phyloP scores from a whole-genome alignment of 2,888 invertebrate species.

The Torymus tubicola region DNA sequence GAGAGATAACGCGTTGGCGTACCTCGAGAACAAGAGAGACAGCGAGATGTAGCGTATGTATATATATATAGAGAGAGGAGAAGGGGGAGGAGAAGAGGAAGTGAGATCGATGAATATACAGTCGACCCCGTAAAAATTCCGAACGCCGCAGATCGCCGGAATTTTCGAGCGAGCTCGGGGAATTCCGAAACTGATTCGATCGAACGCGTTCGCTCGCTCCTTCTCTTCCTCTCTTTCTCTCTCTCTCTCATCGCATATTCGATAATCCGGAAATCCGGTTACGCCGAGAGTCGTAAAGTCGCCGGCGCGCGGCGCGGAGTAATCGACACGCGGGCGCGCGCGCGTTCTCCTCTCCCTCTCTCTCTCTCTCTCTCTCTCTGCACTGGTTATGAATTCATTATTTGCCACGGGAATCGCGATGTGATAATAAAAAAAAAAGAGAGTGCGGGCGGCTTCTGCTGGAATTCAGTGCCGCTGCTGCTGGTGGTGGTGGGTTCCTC shows the following conservation, averaged over 20 bases:
- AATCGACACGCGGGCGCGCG: slow-evolving; percentile 18
- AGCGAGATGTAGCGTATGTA: neutral
- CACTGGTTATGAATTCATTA: slow-evolving; percentile 57
- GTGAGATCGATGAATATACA: slow-evolving; percentile 29
- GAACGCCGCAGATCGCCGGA: neutral
- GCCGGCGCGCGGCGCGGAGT: slow-evolving; percentile 53
- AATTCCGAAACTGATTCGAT: slow-evolving; percentile 47
- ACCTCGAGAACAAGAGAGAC: neutral
- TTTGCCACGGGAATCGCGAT: slow-evolving; percentile 25
- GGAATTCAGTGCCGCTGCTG: neutral
- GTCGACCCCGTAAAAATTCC: slow-evolving; percentile 32
- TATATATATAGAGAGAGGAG: neutral
- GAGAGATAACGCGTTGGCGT: neutral
- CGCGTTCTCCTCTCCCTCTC: too few relatives aligned
- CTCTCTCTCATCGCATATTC: slow-evolving; percentile 46
- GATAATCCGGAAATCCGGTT: slow-evolving; percentile 64
- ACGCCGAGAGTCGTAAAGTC: slow-evolving; percentile 61
- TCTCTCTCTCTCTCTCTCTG: neutral
- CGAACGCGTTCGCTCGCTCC: neutral
- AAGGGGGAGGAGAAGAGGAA: neutral
- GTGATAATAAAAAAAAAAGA: slow-evolving; percentile 47
- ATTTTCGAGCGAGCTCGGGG: slow-evolving; percentile 15
- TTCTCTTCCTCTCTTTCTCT: too few relatives aligned
- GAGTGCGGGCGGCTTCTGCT: neutral
- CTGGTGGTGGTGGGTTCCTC: neutral